Base-by-base conservation (phyloP, 2,113 vertebrate species). In the Nanger granti region DNA sequence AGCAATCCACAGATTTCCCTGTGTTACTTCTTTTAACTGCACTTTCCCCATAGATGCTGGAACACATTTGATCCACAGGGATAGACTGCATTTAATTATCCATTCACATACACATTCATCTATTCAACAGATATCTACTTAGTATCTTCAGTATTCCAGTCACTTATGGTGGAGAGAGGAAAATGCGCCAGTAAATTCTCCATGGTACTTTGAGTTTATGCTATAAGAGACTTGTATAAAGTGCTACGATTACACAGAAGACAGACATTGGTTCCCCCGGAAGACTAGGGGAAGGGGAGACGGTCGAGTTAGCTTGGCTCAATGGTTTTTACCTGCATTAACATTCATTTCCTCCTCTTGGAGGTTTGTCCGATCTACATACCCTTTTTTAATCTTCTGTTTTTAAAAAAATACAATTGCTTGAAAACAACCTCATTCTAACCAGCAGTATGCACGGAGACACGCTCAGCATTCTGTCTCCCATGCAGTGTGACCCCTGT, bases 1-100 rank as follows among this genome's bases (percentile, higher is more conserved):
- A 88, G 64, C 44, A 99, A 98, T 52, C 99, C 99, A 90, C 99
- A 90, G 52, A 57, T 76, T 41, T 44, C 8, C 66, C 66, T 37
- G 62, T 22, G 15, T 31, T 90, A 44, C 89, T 31, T 34, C 26
- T 76, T 90, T 57, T 57, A 90, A 29, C n/a, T 41, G n/a, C 52
- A 44, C 17, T 44, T 54, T 57, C 55, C n/a, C n/a, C 26, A 31
- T 3, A 57, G n/a, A 37, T 15, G 2, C 24, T 18, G 8, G 59
- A 34, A 79, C 55, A 80, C n/a, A 54, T 55, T 85, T 41, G 26
- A 29, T 85, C 8, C 6, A 29, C 24, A 14, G 20, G 24, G 2
- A 26, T 55, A 4, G 34, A 44, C 14, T 29, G 4, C 37, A 84
- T 26, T 88, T 47, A 55, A 28, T 87, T 82, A 52, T 44, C 13